Evolutionary conservation across 1,140 invertebrate species (phyloP).

Genomic region (Akabosia matsudoensis): DNA sequence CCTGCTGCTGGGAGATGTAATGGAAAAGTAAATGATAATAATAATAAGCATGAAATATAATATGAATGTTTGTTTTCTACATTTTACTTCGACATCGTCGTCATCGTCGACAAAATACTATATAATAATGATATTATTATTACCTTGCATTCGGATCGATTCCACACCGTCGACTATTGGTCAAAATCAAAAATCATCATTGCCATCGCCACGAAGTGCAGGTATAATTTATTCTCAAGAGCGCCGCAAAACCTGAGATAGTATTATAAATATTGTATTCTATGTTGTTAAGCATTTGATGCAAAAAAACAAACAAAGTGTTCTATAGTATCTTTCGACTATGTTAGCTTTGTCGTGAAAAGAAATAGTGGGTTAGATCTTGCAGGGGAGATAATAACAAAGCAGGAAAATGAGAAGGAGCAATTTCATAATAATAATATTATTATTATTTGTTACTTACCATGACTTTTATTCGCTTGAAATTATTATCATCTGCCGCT

Average conservation of each 20-base stretch:
- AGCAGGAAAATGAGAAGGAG: constrained; percentile 4
- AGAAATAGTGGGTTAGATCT: constrained; percentile 18
- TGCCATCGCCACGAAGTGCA: not conserved
- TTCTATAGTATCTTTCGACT: too few relatives aligned
- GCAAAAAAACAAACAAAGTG: too few relatives aligned
- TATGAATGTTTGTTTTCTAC: not conserved
- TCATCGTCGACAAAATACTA: not conserved
- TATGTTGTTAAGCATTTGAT: too few relatives aligned
- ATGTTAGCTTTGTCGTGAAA: too few relatives aligned
- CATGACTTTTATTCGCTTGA: not conserved
- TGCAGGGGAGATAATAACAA: constrained; percentile 10
- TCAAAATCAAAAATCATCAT: constrained; percentile 14
- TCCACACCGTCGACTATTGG: not conserved
- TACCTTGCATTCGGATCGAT: not conserved
- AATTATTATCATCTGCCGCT: constrained; percentile 14
- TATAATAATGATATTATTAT: not conserved
- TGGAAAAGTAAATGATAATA: not conserved
- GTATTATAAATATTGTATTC: not conserved
- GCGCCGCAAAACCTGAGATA: not conserved
- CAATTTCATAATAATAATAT: constrained; percentile 19
- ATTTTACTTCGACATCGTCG: not conserved
- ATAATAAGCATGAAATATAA: constrained; percentile 22
- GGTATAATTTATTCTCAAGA: not conserved
- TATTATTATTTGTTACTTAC: constrained; percentile 21
- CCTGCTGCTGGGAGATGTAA: constrained; percentile 1